Conservation (phyloP, 2,888 invertebrate genomes). For the Cerastis rubricosa region DNA sequence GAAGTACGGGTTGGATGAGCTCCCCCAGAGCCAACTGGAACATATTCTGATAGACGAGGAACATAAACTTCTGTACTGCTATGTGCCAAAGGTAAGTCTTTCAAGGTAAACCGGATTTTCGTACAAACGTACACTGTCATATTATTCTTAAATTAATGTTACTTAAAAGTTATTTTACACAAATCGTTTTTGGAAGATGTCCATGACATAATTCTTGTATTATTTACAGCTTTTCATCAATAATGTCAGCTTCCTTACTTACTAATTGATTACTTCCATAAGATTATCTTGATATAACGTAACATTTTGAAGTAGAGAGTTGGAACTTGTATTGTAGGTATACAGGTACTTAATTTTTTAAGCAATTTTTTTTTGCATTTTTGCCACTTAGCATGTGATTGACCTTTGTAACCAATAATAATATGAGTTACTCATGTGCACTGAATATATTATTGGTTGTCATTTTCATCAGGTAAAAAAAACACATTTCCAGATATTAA, state of each 20-base stretch:
- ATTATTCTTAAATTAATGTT: slow-evolving; percentile 1
- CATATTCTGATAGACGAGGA: slow-evolving; percentile 96
- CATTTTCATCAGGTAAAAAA: neutral
- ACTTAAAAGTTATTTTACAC: neutral
- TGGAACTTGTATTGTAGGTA: neutral
- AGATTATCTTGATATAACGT: slow-evolving; percentile 30
- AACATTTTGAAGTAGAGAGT: neutral
- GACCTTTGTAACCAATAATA: neutral
- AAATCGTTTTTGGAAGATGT: slow-evolving; percentile 9
- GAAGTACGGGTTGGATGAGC: slow-evolving; percentile 82
- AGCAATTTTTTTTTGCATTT: neutral
- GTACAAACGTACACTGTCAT: neutral
- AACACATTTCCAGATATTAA: neutral
- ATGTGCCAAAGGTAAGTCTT: slow-evolving; percentile 96
- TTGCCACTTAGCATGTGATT: neutral
- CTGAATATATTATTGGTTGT: neutral
- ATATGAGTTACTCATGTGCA: neutral
- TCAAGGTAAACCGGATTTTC: slow-evolving; percentile 74
- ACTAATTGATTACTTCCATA: slow-evolving; percentile 43
- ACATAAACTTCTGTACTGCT: slow-evolving; percentile 97
- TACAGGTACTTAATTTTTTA: neutral
- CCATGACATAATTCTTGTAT: slow-evolving; percentile 30
- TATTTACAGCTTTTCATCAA: slow-evolving; percentile 27
- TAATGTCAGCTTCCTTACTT: slow-evolving; percentile 23
- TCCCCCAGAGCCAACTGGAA: slow-evolving; percentile 91